Percentiles rank a stretch among this genome's conserved stretches.
Evolutionary conservation across 2,797 vertebrate genomes (phyloP).

Genomic region (Eutrigla gurnardus): DNA sequence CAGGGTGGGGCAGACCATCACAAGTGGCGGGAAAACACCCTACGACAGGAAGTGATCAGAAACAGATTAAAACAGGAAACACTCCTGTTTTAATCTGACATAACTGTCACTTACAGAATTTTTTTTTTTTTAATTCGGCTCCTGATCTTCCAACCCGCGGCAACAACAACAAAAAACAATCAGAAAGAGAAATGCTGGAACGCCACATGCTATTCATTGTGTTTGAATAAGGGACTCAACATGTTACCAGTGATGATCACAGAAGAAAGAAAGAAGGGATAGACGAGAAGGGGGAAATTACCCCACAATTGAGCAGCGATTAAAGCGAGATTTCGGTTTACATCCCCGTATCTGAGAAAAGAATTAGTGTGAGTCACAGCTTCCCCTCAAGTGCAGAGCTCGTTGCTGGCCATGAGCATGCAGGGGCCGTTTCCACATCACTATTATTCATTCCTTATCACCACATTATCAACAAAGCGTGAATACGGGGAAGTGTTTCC

Average conservation of each 20-base stretch:
- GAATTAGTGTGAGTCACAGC: constrained; percentile 42
- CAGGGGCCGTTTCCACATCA: constrained; percentile 40
- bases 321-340: constrained; percentile 43
- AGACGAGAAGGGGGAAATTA: constrained; percentile 42
- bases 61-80: background rate
- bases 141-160: no score
- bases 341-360: constrained; percentile 32
- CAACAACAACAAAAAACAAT: no score
- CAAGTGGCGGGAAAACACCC: background rate
- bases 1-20: background rate
- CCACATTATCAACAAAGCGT: constrained; percentile 61
- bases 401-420: constrained; percentile 21
- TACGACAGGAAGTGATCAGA: background rate
- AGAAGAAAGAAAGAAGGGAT: constrained; percentile 33
- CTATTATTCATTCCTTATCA: constrained; percentile 59
- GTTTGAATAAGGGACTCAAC: constrained; percentile 7
- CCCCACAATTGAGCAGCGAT: constrained; percentile 17
- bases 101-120: no score
- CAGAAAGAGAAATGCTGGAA: background rate
- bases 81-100: no score
- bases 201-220: constrained; percentile 9
- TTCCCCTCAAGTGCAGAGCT: constrained; percentile 12
- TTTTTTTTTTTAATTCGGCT: no score
- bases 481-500: constrained; percentile 44
- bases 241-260: constrained; percentile 49